Evolutionary conservation across 2,797 vertebrate species (phyloP).

Genomic region (Salarias fasciatus): DNA sequence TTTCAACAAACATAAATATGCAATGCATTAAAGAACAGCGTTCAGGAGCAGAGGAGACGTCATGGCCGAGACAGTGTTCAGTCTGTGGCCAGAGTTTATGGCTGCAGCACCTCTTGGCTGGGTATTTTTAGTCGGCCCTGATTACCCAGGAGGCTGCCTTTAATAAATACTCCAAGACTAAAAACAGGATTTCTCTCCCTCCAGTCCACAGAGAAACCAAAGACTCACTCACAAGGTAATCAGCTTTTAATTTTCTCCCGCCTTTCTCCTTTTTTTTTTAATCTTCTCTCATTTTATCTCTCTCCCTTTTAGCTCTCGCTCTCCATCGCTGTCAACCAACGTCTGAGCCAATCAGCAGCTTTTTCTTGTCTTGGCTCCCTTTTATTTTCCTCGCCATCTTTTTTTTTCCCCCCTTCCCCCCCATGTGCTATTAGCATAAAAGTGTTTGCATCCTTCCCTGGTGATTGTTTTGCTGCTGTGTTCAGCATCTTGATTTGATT

Average conservation of each 20-base stretch:
- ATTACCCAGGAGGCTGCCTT: constrained; percentile 59
- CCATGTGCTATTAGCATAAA: constrained; percentile 69
- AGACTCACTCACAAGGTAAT: constrained; percentile 72
- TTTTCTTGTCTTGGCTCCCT: constrained; percentile 26
- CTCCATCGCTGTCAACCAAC: constrained; percentile 35
- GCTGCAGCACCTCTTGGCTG: constrained; percentile 37
- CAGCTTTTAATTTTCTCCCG: constrained; percentile 75
- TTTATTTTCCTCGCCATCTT: constrained; percentile 14
- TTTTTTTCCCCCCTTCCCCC: constrained; percentile 5
- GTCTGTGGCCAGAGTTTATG: constrained; percentile 36
- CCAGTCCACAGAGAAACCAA: constrained; percentile 51
- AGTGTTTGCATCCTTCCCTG: constrained; percentile 64
- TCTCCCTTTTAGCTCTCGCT: constrained; percentile 24
- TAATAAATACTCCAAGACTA: constrained; percentile 64
- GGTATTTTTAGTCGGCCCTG: constrained; percentile 66
- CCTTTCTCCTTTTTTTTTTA: constrained; percentile 23
- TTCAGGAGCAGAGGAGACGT: constrained; percentile 9
- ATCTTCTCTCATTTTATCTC: constrained; percentile 55
- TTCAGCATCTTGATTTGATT: constrained; percentile 77
- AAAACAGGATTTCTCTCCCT: constrained; percentile 40
- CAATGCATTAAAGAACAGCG: neutral
- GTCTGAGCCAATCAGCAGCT: constrained; percentile 29
- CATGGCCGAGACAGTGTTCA: neutral
- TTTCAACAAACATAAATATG: constrained; percentile 8
- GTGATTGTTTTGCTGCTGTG: constrained; percentile 75